A percentile compares a stretch with the other conserved stretches of the same genome.
Evolutionary conservation across 2,113 vertebrate species (phyloP).

Genomic region (Ictalurus punctatus): DNA sequence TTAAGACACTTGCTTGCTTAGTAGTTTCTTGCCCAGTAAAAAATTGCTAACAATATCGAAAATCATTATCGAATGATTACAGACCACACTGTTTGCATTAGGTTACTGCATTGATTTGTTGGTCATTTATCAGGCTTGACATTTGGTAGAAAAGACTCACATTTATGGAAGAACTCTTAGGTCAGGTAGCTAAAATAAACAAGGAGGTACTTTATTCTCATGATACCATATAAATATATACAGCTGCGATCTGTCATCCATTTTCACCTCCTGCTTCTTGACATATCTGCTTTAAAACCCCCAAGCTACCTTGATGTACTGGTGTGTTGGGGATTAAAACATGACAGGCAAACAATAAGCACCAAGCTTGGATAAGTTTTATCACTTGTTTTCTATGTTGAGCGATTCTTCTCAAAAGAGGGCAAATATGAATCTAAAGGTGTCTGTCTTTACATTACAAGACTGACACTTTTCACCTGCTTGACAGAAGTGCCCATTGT

Average conservation of each 20-base stretch:
- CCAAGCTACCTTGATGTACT: not conserved
- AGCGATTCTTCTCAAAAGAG: conserved; percentile 21
- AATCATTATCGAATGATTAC: not conserved
- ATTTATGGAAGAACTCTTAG: not conserved
- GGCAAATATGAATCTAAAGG: conserved; percentile 31
- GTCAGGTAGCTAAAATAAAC: not conserved
- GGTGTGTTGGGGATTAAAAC: conserved; percentile 28
- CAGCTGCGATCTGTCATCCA: not conserved
- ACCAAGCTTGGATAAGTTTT: conserved; percentile 26
- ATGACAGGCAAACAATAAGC: conserved; percentile 36
- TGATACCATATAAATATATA: not conserved
- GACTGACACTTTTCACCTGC: conserved; percentile 33
- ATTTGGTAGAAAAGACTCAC: not conserved
- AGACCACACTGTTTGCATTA: not conserved
- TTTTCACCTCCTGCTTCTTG: not conserved
- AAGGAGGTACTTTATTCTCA: not conserved
- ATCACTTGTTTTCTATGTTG: conserved; percentile 41
- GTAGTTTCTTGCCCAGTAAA: not conserved
- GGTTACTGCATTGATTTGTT: not conserved
- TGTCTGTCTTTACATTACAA: conserved; percentile 42
- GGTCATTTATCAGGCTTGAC: not conserved
- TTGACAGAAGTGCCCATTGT: conserved; percentile 33
- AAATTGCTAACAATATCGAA: not conserved
- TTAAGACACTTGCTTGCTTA: not conserved
- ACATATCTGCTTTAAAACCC: not conserved